These are phyloP conservation scores for Nebria ingens DNA, from an alignment of 1,140 invertebrate species.

Conservation along the genomic window DNA sequence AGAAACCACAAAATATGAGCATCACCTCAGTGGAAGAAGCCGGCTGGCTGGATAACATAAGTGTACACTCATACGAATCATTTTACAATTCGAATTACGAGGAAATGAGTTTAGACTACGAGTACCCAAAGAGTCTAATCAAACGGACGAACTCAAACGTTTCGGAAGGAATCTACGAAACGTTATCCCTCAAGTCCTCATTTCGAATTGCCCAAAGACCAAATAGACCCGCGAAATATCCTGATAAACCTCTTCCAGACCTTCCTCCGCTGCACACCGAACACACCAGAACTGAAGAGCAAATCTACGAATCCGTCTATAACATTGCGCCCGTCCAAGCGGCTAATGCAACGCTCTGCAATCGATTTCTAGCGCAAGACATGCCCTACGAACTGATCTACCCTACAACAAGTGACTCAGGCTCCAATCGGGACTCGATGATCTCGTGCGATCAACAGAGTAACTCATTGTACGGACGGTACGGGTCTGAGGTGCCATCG, in stretches of 20 bases:
- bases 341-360: not conserved
- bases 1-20: not conserved
- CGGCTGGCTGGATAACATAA: not conserved
- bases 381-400: not conserved
- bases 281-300: not conserved
- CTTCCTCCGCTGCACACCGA: too few species aligned
- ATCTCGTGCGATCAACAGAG: constrained; percentile 53
- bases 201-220: constrained; percentile 14
- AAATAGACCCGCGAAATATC: too few species aligned
- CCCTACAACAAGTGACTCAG: constrained; percentile 22
- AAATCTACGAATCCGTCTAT: not conserved
- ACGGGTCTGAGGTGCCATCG: constrained; percentile 36
- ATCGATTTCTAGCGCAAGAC: not conserved
- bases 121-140: constrained; percentile 6
- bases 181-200: constrained; percentile 23
- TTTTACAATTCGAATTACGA: constrained; percentile 24
- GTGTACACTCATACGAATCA: constrained; percentile 13
- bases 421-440: constrained; percentile 40
- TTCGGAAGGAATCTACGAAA: constrained; percentile 28
- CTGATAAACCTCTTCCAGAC: not conserved
- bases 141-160: not conserved
- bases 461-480: constrained; percentile 50
- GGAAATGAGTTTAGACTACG: constrained; percentile 27
- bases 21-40: not conserved
- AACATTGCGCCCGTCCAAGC: not conserved